Conservation (phyloP, 2,797 vertebrate species). For the Odontamblyopus lacepedii region DNA sequence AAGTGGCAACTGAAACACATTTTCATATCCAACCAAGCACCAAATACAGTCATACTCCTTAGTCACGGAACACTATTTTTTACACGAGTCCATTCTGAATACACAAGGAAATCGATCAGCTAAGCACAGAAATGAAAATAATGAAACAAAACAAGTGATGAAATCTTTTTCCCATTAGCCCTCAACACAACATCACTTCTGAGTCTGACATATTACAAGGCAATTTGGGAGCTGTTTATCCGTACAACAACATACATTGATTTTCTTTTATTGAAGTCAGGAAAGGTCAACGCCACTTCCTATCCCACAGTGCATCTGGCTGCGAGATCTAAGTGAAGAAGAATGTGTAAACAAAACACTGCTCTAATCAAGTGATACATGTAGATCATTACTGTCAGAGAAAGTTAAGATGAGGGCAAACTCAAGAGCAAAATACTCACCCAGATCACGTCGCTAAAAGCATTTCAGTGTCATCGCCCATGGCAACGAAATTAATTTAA, state of each 20-base stretch:
- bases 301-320: constrained; percentile 27
- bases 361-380: constrained; percentile 42
- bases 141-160: constrained; percentile 1
- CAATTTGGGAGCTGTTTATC: constrained; percentile 29
- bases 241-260: constrained; percentile 37
- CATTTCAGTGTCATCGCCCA: constrained; percentile 26
- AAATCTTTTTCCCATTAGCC: neutral
- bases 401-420: constrained; percentile 33
- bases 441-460: constrained; percentile 33
- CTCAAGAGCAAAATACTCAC: constrained; percentile 25
- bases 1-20: no score
- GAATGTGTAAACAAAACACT: constrained; percentile 19
- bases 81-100: neutral
- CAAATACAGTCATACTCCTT: neutral
- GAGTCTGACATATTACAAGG: constrained; percentile 7
- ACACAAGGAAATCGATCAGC: neutral
- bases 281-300: constrained; percentile 43
- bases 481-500: constrained; percentile 33
- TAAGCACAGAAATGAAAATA: neutral
- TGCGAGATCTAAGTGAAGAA: constrained; percentile 28
- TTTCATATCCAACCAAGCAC: neutral
- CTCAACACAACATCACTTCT: constrained; percentile 1
- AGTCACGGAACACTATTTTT: neutral
- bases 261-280: constrained; percentile 33
- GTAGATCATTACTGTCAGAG: constrained; percentile 26